Conservation (phyloP, 2,113 vertebrate species). For the Numida meleagris region DNA sequence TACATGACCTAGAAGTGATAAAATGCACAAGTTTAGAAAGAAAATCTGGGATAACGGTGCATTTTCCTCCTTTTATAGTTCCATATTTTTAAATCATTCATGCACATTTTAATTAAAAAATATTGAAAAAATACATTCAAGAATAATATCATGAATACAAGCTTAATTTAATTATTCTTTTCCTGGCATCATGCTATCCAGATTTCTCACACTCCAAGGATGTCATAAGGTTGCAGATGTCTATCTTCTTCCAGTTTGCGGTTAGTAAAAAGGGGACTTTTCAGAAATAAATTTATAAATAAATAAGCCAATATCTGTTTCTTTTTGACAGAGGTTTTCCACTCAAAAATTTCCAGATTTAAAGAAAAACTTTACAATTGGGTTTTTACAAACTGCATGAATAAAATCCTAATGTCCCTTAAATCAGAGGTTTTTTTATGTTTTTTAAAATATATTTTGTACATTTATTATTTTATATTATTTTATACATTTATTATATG, state of each 20-base stretch:
- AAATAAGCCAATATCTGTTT: background rate
- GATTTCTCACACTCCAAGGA: background rate
- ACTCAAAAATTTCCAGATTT: background rate
- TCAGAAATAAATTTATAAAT: background rate
- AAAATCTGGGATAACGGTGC: background rate
- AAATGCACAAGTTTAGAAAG: background rate
- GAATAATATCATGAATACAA: background rate
- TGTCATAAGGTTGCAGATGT: background rate
- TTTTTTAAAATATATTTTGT: no score
- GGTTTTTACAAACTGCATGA: background rate
- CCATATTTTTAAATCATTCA: background rate
- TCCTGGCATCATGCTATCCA: background rate
- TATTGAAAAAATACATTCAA: background rate
- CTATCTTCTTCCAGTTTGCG: background rate
- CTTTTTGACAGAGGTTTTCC: background rate
- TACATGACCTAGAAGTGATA: background rate
- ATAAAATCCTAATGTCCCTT: background rate
- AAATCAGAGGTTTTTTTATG: background rate
- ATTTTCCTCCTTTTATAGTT: background rate
- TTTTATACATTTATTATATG: no score
- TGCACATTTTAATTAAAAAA: background rate
- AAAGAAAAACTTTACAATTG: background rate
- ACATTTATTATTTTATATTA: no score
- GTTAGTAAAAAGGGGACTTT: background rate
- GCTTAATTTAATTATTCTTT: background rate